Base-by-base conservation (phyloP, 2,888 invertebrate species). In the Diplolepis rosae region DNA sequence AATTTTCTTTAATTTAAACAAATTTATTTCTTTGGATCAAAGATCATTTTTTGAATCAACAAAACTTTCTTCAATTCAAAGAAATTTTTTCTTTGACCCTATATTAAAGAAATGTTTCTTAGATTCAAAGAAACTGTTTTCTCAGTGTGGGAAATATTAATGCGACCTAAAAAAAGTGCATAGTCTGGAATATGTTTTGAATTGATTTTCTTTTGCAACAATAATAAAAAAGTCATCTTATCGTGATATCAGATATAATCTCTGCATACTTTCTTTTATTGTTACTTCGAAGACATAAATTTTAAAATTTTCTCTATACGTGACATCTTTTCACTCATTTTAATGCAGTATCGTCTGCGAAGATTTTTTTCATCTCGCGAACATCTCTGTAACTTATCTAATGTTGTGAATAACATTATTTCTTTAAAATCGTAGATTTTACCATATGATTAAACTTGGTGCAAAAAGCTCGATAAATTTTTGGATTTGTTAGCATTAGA, bases 171-270 rank as follows among this genome's bases (percentile, higher is more conserved):
- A 42, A 42, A 11, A 18, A 56, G 6, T 22, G 11, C 11, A 18
- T 13, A 24, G 39, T 39, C 61, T 39, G n/a, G 61, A 61, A n/a
- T 18, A 35, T 35, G 35, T 35, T 22, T 35, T 5, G 61, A n/a
- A 61, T 51, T 50, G 4, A 50, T 50, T 50, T 51, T 51, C 51
- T 51, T 27, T 6, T 28, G n/a, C n/a, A 27, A 51, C 24, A 24
- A 24, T n/a, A 39, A 35, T 61, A 39, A 15, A 61, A 39, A 13
- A 56, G 24, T n/a, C 3, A 24, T 56, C 61, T 61, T 61, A 61
- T 61, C 39, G 27, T 24, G 13, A n/a, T 39, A 61, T 61, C 61
- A 3, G 52, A 52, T n/a, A n/a, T n/a, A n/a, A 27, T 24, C 35
- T 45, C 18, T 15, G 18, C 45, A 45, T 15, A 61, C 35, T 39